phyloP scores from a whole-genome alignment of 2,797 vertebrate genomes.

The Periophthalmus magnuspinnatus region DNA sequence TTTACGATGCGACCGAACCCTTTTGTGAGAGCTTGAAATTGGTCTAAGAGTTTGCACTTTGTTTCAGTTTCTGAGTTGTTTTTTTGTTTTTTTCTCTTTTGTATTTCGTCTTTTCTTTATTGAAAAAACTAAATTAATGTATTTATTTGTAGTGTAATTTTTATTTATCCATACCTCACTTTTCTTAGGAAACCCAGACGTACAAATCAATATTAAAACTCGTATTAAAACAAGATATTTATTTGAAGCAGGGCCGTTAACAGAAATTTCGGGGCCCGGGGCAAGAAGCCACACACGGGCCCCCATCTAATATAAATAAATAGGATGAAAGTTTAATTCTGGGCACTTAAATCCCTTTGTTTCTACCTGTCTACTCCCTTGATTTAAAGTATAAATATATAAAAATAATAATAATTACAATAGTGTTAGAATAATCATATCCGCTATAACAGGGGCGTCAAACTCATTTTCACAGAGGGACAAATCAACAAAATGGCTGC shows the following conservation, averaged over 20 bases:
- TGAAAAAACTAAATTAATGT: not conserved
- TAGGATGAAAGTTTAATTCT: too few species aligned
- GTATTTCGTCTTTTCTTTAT: not conserved
- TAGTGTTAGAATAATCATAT: too few species aligned
- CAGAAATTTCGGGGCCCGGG: too few species aligned
- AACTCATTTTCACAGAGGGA: too few species aligned
- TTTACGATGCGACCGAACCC: not conserved
- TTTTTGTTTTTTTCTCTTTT: not conserved
- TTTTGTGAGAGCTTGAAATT: constrained; percentile 1
- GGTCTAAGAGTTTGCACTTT: not conserved
- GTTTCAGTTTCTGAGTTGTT: not conserved
- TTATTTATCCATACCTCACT: not conserved
- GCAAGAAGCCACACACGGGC: too few species aligned
- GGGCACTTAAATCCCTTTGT: too few species aligned
- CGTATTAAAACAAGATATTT: not conserved
- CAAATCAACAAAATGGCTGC: too few species aligned
- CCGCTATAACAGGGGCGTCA: too few species aligned
- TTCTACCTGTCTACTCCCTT: too few species aligned
- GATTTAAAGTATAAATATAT: too few species aligned
- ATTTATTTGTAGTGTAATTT: not conserved
- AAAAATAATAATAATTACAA: too few species aligned
- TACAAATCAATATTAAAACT: not conserved
- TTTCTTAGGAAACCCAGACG: not conserved
- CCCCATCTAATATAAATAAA: too few species aligned
- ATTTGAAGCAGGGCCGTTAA: not conserved